Evolutionary conservation across 2,113 vertebrate species (phyloP).

Genomic region (Conger conger): DNA sequence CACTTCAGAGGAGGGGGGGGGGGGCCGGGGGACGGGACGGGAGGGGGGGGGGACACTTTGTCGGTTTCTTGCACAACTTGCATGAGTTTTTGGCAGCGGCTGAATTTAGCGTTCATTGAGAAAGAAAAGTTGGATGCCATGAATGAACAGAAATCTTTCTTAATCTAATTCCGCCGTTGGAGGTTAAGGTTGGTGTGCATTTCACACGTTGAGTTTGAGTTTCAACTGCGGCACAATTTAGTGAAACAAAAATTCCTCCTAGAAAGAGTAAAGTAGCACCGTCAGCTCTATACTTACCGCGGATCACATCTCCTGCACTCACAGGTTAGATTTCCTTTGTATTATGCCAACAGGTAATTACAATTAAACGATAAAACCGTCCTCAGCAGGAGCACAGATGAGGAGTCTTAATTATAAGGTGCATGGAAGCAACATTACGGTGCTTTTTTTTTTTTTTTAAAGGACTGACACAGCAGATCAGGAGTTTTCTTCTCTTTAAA

Average conservation of each 20-base stretch:
- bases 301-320: slow-evolving; percentile 8
- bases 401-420: slow-evolving; percentile 69
- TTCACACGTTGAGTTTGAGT: too few relatives aligned
- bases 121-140: not conserved
- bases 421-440: slow-evolving; percentile 60
- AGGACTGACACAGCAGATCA: slow-evolving; percentile 38
- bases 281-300: not conserved
- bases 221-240: not conserved
- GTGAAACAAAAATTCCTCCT: not conserved
- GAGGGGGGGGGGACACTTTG: too few relatives aligned
- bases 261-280: not conserved
- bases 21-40: too few relatives aligned
- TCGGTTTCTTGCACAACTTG: not conserved
- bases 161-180: not conserved
- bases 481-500: not conserved
- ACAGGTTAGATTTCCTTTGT: slow-evolving; percentile 42
- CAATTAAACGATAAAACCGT: slow-evolving; percentile 62
- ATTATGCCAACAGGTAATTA: slow-evolving; percentile 71
- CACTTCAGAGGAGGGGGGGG: not conserved
- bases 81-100: not conserved
- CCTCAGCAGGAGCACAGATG: slow-evolving; percentile 66
- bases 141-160: not conserved
- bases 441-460: slow-evolving; percentile 56
- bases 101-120: not conserved
- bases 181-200: not conserved